Percentiles rank a stretch among this genome's conserved stretches.
phyloP scores from a whole-genome alignment of 2,113 vertebrate genomes.

The Labeo rohita region DNA sequence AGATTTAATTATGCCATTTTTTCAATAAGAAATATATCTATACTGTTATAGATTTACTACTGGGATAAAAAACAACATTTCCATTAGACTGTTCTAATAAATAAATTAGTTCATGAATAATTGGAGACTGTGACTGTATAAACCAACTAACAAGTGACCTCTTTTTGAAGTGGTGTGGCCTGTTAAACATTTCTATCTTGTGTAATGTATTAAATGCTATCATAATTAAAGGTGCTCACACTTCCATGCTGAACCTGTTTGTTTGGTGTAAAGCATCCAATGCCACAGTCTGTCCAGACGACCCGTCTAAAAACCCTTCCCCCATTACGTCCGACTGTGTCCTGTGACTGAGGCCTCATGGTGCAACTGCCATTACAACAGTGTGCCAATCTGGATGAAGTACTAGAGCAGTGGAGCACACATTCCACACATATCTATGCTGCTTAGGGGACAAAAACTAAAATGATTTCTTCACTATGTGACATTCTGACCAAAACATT shows the following conservation, averaged over 20 bases:
- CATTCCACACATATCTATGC: conserved; percentile 48
- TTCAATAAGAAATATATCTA: conserved; percentile 36
- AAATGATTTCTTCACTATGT: background rate
- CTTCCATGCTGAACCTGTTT: conserved; percentile 53
- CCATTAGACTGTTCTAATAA: background rate
- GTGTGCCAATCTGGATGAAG: conserved; percentile 15
- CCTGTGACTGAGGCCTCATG: background rate
- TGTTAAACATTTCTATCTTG: conserved; percentile 10
- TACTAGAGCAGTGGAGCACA: background rate
- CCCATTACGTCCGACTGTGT: background rate
- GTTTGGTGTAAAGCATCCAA: conserved; percentile 49
- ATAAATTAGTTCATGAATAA: background rate
- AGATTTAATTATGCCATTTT: conserved; percentile 5
- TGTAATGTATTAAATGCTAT: conserved; percentile 30
- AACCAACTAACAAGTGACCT: background rate
- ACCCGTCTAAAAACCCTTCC: background rate
- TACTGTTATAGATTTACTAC: conserved; percentile 51
- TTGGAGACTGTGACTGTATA: background rate
- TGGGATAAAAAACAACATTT: conserved; percentile 25
- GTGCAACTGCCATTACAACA: conserved; percentile 16
- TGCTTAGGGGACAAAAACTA: background rate
- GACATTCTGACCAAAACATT: background rate
- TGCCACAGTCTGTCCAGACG: background rate
- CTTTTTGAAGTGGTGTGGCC: background rate
- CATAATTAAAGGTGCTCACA: conserved; percentile 28